Percentiles rank a stretch among this genome's conserved stretches.
These are phyloP conservation scores for Nephotettix cincticeps DNA, from an alignment of 1,140 invertebrate species.

Conservation along the genomic window DNA sequence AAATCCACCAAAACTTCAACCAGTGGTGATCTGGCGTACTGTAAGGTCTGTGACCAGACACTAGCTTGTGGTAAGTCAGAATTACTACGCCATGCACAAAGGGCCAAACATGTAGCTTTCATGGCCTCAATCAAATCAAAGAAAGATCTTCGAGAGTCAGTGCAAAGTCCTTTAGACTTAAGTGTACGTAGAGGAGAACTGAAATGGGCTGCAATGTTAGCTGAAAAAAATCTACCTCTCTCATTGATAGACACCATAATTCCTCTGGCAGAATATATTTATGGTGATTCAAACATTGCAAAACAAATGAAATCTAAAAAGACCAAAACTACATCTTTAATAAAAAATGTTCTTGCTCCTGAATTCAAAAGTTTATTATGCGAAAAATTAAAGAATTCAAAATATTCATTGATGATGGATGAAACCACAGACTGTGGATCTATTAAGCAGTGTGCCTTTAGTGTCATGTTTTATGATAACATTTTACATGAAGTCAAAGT, in stretches of 20 bases:
- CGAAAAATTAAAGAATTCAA: background rate
- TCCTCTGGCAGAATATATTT: background rate
- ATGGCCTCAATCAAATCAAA: background rate
- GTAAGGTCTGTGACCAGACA: background rate
- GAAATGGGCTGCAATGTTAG: constrained; percentile 6
- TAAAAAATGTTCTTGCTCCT: background rate
- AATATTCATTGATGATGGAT: background rate
- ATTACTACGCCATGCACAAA: background rate
- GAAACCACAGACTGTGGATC: background rate
- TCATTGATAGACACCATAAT: background rate
- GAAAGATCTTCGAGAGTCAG: background rate
- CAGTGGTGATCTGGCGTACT: background rate
- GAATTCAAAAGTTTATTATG: background rate
- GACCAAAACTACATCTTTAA: background rate
- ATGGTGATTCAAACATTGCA: background rate
- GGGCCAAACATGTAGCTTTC: background rate
- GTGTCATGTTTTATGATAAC: background rate
- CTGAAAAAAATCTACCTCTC: background rate
- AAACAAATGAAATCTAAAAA: background rate
- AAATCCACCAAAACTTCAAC: background rate
- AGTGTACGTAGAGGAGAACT: background rate
- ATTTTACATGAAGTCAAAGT: background rate
- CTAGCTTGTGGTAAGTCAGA: background rate
- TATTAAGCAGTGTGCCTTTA: background rate
- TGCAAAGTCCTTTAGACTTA: background rate